Evolutionary conservation across 2,888 invertebrate genomes (phyloP), one percentile per base, ranked within the genome.

Genomic region (Ethmia dodecea): DNA sequence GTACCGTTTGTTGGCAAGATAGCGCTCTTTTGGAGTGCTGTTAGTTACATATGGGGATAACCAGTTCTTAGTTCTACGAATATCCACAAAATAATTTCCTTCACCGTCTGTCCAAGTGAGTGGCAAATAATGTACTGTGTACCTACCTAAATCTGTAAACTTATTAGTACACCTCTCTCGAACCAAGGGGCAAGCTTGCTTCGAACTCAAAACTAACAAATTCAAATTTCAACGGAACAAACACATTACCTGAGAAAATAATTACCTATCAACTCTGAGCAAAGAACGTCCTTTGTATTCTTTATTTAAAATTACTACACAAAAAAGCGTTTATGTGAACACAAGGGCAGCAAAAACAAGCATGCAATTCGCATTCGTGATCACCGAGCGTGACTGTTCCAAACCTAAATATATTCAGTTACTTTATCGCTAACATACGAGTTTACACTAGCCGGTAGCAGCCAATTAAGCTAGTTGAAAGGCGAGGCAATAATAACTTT

Each of bases 401-500:
- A 71, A 64, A 65, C 55, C 58, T 65, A 63, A 72, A 73, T 72
- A 64, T 70, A 75, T 75, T 74, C 68, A 65, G 63, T 67, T 62
- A 61, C 60, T 69, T 76, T 75, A 76, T 75, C 75, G 63, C 63
- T 56, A 60, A 68, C 74, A 73, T 64, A 69, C 55, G 65, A 68
- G 65, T 70, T 76, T 71, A 75, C 75, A 70, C 73, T 60, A 58
- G 61, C 61, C 66, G 61, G 75, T 76, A 70, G 75, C 72, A 52
- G 64, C 67, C 72, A 78, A 78, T 80, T 77, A 78, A 76, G 65
- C 67, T 59, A 52, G 67, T 71, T 70, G 68, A 72, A 73, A 74
- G 68, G 67, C 69, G 67, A 68, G 56, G 68, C 61, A 67, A 68
- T 75, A 79, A 76, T 79, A 75, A 74, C 74, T 79, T 73, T 75